Evolutionary conservation across 2,113 vertebrate species (phyloP), one percentile per base, ranked within the genome.

Genomic region (Campylomormyrus numenius): DNA sequence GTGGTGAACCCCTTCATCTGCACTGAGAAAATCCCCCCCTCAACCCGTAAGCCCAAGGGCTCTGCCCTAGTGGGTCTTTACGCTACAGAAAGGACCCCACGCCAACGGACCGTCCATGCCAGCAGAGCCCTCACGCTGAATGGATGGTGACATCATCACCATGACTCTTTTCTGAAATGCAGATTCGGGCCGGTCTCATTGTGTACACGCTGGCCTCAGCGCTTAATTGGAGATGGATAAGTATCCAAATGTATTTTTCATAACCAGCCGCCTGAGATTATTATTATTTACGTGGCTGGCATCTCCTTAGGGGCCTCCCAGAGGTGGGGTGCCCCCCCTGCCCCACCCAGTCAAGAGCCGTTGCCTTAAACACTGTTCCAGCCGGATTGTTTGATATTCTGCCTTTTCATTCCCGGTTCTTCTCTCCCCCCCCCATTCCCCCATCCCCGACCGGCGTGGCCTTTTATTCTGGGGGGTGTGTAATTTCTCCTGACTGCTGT

Each of bases 171-270:
- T 84, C 27, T 45, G 70, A 89, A 89, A 89, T 89, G 74, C 50
- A 84, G 31, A 84, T 89, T 84, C 92, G 13, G 48, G 17, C 46
- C 46, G 46, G 19, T 70, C 88, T 46, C 45, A 89, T 74, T 48
- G 24, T 8, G 9, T 24, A 74, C 19, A 21, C 3, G 35, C 66
- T 50, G 15, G 49, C 27, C 7, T 83, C 27, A 46, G 48, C 50
- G 5, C 27, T 53, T 87, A 94, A 95, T 95, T 94, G 95, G 94
- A 93, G 94, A 92, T 92, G 91, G 93, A 92, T 92, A 95, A 94
- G 93, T 93, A 94, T 94, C 92, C 91, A 92, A 93, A 95, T 95
- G 94, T 94, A 95, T 94, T 95, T 95, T 95, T 96, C 95, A 95
- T 95, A 95, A 95, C 93, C 93, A 91, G 92, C 93, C 93, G 92